Conservation (phyloP, 2,888 invertebrate species). For the Apamea monoglypha region DNA sequence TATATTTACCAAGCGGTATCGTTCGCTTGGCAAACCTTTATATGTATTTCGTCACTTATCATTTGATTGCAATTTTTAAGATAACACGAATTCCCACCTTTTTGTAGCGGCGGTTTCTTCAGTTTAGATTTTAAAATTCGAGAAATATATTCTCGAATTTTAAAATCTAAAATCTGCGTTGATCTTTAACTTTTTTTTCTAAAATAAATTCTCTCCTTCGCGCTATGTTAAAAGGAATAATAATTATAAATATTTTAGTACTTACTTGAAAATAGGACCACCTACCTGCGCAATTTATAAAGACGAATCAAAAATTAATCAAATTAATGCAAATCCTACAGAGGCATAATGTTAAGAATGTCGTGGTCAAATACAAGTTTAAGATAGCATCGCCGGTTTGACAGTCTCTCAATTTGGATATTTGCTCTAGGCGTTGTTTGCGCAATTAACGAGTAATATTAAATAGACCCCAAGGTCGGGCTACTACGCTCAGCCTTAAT, state of each 20-base stretch:
- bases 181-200: not conserved
- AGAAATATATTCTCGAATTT: not conserved
- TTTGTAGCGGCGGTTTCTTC: not conserved
- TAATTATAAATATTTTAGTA: not conserved
- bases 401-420: constrained; percentile 47
- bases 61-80: constrained; percentile 2
- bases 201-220: not conserved
- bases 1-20: constrained; percentile 29
- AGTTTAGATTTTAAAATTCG: not conserved
- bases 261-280: not conserved
- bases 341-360: constrained; percentile 37
- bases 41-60: constrained; percentile 25
- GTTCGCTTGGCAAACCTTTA: constrained; percentile 4
- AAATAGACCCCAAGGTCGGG: constrained; percentile 70
- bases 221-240: not conserved
- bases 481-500: constrained; percentile 59
- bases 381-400: constrained; percentile 47
- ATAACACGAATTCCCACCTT: not conserved
- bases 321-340: constrained; percentile 34
- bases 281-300: not conserved
- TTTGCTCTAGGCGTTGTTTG: constrained; percentile 62
- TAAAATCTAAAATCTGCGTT: not conserved
- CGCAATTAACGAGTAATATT: constrained; percentile 62
- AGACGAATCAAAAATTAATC: constrained; percentile 18
- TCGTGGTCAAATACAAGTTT: constrained; percentile 36